Base-by-base conservation (phyloP, 2,797 vertebrate genomes). In the Rhodeus uyekii region DNA sequence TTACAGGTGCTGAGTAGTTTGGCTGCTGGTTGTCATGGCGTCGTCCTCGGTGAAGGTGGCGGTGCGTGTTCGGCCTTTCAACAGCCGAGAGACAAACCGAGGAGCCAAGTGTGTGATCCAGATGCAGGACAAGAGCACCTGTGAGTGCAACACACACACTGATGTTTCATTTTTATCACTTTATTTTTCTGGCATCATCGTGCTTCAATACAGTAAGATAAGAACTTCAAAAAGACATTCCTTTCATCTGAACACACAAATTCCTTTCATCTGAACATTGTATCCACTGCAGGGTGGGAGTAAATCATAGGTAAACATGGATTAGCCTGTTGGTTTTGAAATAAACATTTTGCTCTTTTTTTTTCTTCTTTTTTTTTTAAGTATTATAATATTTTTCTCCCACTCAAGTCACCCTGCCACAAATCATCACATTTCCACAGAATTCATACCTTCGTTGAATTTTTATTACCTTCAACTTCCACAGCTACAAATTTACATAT, bases 21-120 rank as follows among this genome's bases (percentile, higher is more conserved):
- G 79, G 74, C 55, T 14, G 19, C 39, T 48, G 63, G 83, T 81
- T 81, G 22, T 61, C 0, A 96, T 96, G 96, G 95, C 96, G 1
- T 94, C 94, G 84, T 95, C 96, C 1, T 96, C 96, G 0, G 96
- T 96, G 88, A 96, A 96, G 91, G 96, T 96, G 90, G 96, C 96
- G 0, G 96, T 96, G 84, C 92, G 96, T 0, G 96, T 96, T 82
- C 95, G 96, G 89, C 96, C 96, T 86, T 96, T 96, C 92, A 96
- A 96, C 85, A 95, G 95, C 86, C 93, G 96, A 39, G 96, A 96
- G 84, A 96, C 94, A 85, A 90, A 94, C 89, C 93, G 94, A 0
- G 95, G 94, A 36, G 95, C 95, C 24, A 96, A 96, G 88, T 96
- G 96, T 85, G 96, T 96, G 61, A 96, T 96, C 83, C 95, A 96